Evolutionary conservation across 2,888 invertebrate species (phyloP).

Genomic region (Ditula angustiorana): DNA sequence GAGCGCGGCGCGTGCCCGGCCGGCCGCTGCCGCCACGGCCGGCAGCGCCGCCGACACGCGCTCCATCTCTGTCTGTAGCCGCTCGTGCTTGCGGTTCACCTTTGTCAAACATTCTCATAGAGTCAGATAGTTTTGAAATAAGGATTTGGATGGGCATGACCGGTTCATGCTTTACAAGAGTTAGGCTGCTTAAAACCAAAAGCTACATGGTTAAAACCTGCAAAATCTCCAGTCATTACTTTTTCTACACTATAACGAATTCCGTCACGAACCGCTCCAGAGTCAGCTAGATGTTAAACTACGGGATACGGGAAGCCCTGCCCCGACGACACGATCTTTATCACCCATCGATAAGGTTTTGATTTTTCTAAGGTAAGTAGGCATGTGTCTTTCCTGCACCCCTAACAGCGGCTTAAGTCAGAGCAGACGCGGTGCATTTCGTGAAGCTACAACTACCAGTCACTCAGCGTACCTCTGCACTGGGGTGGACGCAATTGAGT

Average conservation of each 20-base stretch:
- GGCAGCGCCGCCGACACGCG: slow-evolving; percentile 67
- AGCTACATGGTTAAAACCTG: background rate
- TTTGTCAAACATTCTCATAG: slow-evolving; percentile 21
- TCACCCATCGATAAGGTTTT: background rate
- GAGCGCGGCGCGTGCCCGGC: slow-evolving; percentile 66
- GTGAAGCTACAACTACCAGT: no score
- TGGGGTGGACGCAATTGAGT: no score
- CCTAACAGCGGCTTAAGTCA: no score
- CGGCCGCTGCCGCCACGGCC: slow-evolving; percentile 66
- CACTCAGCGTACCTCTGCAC: no score
- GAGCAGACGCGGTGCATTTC: no score
- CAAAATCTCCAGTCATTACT: background rate
- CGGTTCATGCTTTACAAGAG: no score
- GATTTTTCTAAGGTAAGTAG: no score
- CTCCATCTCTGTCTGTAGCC: slow-evolving; percentile 69
- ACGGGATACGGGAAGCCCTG: no score
- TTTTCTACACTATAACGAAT: background rate
- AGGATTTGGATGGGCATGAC: no score
- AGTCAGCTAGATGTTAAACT: background rate
- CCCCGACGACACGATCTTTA: background rate
- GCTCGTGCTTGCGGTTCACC: slow-evolving; percentile 74
- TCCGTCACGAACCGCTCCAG: background rate
- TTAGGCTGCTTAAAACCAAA: no score
- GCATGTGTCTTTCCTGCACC: no score
- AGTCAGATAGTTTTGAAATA: background rate